Evolutionary conservation across 1,140 invertebrate species (phyloP).

Genomic region (Sarcophaga bullata): DNA sequence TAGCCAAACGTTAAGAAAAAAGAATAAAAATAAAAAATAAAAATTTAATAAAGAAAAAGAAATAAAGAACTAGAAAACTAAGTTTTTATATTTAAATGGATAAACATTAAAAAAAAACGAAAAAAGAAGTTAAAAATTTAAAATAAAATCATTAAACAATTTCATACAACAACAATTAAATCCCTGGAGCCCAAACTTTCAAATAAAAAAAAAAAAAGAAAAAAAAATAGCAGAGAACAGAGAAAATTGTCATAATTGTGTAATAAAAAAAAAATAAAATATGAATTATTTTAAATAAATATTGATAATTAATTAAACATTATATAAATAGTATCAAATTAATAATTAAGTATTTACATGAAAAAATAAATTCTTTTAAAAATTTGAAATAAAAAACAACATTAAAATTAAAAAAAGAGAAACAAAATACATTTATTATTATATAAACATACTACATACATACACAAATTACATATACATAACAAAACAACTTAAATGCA

Average conservation of each 20-base stretch:
- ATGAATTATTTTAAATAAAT: background rate
- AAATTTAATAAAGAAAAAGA: too few relatives aligned
- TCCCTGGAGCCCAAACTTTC: background rate
- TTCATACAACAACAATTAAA: too few relatives aligned
- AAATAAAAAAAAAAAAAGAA: background rate
- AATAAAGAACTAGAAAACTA: too few relatives aligned
- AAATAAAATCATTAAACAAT: too few relatives aligned
- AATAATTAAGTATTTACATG: slow-evolving; percentile 28
- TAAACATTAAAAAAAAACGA: too few relatives aligned
- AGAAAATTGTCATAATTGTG: slow-evolving; percentile 22
- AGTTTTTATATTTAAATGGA: too few relatives aligned
- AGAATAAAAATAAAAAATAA: too few relatives aligned
- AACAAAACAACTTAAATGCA: slow-evolving; percentile 1
- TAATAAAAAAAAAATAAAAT: slow-evolving; percentile 22
- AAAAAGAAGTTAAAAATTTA: too few relatives aligned
- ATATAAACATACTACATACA: slow-evolving; percentile 25
- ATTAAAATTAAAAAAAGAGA: too few relatives aligned
- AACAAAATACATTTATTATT: slow-evolving; percentile 30
- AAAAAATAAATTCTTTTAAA: background rate
- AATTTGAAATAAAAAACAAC: background rate
- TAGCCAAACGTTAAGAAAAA: too few relatives aligned
- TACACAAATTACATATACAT: slow-evolving; percentile 31
- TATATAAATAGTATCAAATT: slow-evolving; percentile 35
- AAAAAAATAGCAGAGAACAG: slow-evolving; percentile 31
- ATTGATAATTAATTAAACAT: slow-evolving; percentile 23